phyloP scores from a whole-genome alignment of 2,113 vertebrate genomes.

The Stercorarius parasiticus region DNA sequence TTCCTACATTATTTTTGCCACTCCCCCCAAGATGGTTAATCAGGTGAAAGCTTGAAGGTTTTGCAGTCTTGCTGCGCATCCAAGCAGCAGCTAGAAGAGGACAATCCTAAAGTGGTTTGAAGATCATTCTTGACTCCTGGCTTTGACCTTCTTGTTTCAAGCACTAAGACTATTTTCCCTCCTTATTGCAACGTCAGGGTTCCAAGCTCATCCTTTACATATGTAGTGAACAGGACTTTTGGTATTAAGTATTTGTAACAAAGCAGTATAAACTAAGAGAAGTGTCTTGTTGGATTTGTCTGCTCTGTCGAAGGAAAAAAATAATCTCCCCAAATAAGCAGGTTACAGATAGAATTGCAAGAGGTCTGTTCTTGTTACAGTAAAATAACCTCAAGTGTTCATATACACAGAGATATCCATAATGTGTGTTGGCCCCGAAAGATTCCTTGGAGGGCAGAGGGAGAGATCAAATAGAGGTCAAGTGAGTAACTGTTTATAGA shows the following conservation, averaged over 20 bases:
- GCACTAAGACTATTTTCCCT: not conserved
- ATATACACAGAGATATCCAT: not conserved
- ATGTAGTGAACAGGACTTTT: not conserved
- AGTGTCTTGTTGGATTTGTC: not conserved
- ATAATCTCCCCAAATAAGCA: not conserved
- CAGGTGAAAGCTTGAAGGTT: not conserved
- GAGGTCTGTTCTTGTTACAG: not conserved
- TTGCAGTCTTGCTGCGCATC: not conserved
- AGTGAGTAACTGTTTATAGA: conserved; percentile 64
- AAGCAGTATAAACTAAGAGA: not conserved
- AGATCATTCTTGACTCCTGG: not conserved
- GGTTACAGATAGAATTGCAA: not conserved
- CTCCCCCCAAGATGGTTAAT: not conserved
- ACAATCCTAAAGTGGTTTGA: not conserved
- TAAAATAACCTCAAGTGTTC: not conserved
- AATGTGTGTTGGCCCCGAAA: conserved; percentile 25
- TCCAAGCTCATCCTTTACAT: not conserved
- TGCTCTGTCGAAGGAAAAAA: not conserved
- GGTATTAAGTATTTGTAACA: not conserved
- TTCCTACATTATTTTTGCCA: not conserved
- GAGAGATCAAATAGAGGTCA: conserved; percentile 62
- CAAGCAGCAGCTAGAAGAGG: not conserved
- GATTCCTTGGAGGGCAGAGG: conserved; percentile 41
- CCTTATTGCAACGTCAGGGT: not conserved
- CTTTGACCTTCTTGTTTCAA: not conserved